Evolutionary conservation across 2,113 vertebrate genomes (phyloP), one percentile per base, ranked within the genome.

Genomic region (Lutjanus erythropterus): DNA sequence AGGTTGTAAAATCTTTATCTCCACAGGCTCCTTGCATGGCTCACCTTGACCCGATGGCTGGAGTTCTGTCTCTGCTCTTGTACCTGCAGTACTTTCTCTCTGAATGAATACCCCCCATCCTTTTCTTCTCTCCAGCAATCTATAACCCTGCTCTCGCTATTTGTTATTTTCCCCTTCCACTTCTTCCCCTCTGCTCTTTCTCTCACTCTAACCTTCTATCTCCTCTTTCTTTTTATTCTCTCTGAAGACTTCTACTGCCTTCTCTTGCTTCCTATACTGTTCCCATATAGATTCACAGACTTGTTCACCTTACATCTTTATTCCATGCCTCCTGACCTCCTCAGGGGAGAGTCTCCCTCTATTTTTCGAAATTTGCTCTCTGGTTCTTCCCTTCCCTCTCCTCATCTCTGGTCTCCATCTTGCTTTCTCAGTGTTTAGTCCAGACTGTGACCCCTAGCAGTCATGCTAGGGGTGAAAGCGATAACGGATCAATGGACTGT

Each of bases 1-100:
- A 58, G 85, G 78, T 47, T 89, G 83, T 88, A 88, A 91, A 93
- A 92, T 89, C 86, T 90, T 86, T 80, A 92, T 91, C 91, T 92
- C 90, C 88, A 91, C 90, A 86, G 89, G 90, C 86, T 78, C 10
- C 86, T 41, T 81, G 89, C 83, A 76, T 49, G 72, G 81, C 86
- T 91, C 85, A 90, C 88, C 90, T 89, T 91, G 88, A 86, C 90
- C 88, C 73, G 84, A 59, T 91, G 91, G 83, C 81, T 88, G 86
- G 83, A 93, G 78, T 65, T 75, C 83, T 64, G 60, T 77, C 82
- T 88, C 60, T 86, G 73, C 80, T 86, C 87, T 85, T 19, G 64
- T 86, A 78, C 64, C 56, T 71, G 53, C 55, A 73, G 67, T 75
- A 55, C 50, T n/a, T 49, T 64, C 62, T 78, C 88, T 88, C 74